Evolutionary conservation across 2,888 invertebrate species (phyloP), one percentile per base, ranked within the genome.

Genomic region (Lepidonotus clava): DNA sequence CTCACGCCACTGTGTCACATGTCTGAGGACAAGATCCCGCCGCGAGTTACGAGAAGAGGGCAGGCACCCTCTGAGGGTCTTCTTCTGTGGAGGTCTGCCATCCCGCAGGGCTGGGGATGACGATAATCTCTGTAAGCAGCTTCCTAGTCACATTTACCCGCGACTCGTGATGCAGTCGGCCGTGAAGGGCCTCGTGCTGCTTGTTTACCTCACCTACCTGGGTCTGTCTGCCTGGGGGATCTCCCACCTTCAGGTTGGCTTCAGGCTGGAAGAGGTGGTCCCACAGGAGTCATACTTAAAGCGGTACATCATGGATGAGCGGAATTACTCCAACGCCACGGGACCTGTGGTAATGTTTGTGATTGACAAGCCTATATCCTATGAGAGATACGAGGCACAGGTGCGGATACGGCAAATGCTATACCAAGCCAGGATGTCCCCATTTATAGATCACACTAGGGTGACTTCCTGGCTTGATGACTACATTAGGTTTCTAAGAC

Each of bases 1-100:
- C 0, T 88, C 88, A 0, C 89, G 90, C 11, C 92, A 92, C 85
- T 91, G 89, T 38, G 36, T 90, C 61, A 90, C 91, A 11, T 89
- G 88, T 34, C 84, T 85, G 21, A 71, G 77, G 56, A 89, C 88
- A 21, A 85, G 85, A 11, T 87, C 90, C 0, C 87, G 88, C 1
- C 87, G 89, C 8, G 87, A 90, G 28, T 66, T 90, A 56, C 87
- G 87, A 71, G 85, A 88, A 1, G 86, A 86, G 66, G 84, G 86
- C 18, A 24, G 46, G 14, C 41, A 34, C 41, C 38, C 61, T 8
- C 24, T 41, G 24, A 24, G 83, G 1, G 67, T 89, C 8, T 14
- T 83, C 4, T 40, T 87, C 28, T 89, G 89, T 61, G 56, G 86
- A n/a, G 89, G 89, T 2, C 80, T 84, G 4, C 28, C 87, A 8